Evolutionary conservation across 2,797 vertebrate species (phyloP).

Genomic region (Pelochelys cantorii): DNA sequence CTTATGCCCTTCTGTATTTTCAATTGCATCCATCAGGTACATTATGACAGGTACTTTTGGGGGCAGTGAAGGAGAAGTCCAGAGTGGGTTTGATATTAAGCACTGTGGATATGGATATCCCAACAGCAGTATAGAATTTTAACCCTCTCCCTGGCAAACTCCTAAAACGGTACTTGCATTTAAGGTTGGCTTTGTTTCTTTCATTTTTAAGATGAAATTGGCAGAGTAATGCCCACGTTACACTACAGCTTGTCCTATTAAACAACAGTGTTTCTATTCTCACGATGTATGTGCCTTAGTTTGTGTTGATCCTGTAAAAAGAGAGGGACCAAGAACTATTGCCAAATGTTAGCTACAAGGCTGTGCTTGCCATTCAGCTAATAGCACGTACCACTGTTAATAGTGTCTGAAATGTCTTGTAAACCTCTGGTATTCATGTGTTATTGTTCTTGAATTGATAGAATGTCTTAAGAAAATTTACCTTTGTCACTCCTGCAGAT

Average conservation of each 20-base stretch:
- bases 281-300: constrained; percentile 96
- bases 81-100: neutral
- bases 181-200: neutral
- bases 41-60: neutral
- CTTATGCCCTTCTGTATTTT: neutral
- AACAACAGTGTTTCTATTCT: constrained; percentile 75
- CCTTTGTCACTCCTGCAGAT: constrained; percentile 81
- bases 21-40: neutral
- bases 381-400: constrained; percentile 80
- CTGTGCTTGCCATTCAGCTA: constrained; percentile 41
- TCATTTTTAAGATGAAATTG: neutral
- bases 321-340: constrained; percentile 88
- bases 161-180: neutral
- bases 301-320: constrained; percentile 83
- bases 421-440: constrained; percentile 78
- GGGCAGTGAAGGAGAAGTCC: neutral
- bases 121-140: neutral
- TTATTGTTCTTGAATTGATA: constrained; percentile 73
- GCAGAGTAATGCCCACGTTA: neutral
- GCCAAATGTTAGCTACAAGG: constrained; percentile 79
- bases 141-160: neutral
- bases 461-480: constrained; percentile 76
- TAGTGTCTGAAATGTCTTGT: constrained; percentile 80
- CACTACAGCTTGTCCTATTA: constrained; percentile 61
- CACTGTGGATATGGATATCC: neutral